Percentiles rank a stretch among this genome's conserved stretches.
phyloP scores from a whole-genome alignment of 2,797 vertebrate genomes.

The Alcedo atthis region DNA sequence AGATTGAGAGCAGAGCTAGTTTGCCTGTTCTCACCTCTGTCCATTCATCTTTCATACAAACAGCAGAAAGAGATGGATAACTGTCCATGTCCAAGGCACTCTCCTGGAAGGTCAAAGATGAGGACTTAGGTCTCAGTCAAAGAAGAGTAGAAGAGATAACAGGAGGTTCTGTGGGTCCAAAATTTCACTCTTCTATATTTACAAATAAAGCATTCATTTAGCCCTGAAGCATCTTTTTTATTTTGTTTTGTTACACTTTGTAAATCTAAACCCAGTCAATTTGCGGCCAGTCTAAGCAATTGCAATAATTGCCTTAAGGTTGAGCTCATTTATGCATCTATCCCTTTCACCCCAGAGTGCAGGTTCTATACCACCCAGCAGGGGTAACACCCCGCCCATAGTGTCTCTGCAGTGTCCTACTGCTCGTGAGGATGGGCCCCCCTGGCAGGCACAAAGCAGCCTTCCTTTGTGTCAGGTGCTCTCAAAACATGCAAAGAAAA shows the following conservation, averaged over 20 bases:
- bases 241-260: background rate
- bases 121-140: background rate
- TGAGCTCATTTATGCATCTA: background rate
- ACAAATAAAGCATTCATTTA: conserved; percentile 23
- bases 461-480: background rate
- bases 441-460: background rate
- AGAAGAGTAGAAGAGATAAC: background rate
- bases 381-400: background rate
- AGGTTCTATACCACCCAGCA: background rate
- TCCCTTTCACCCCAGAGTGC: background rate
- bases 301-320: conserved; percentile 33
- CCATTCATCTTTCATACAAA: background rate
- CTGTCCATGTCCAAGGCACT: background rate
- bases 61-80: background rate
- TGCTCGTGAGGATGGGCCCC: background rate
- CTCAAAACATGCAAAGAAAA: background rate
- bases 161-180: background rate
- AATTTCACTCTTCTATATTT: background rate
- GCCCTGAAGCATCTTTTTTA: background rate
- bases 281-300: conserved; percentile 1
- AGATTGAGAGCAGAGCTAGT: background rate
- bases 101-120: rapidly evolving
- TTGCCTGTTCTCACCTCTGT: background rate
- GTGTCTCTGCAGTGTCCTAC: background rate
- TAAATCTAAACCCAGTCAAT: background rate